Base-by-base conservation (phyloP, 1,140 invertebrate species). In the Leptopilina clavipes region DNA sequence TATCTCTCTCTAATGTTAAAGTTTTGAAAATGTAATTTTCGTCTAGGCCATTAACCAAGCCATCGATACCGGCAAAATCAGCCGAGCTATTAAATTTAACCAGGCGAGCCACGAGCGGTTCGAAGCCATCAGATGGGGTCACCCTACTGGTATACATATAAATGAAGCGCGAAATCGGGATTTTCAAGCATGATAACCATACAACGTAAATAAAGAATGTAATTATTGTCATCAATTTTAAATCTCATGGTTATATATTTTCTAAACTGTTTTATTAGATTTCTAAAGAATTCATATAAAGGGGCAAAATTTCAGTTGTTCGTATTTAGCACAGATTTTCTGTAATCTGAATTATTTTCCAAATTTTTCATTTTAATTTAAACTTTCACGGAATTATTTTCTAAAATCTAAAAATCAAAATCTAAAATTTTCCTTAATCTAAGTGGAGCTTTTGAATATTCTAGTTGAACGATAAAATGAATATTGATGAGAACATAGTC, bases 271-370 rank as follows among this genome's bases (percentile, higher is more conserved):
- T n/a, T n/a, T n/a, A n/a, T n/a, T n/a, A n/a, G n/a, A n/a, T n/a
- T n/a, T n/a, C n/a, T n/a, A n/a, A n/a, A n/a, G n/a, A n/a, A n/a
- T n/a, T n/a, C n/a, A n/a, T n/a, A n/a, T n/a, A n/a, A n/a, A n/a
- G n/a, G n/a, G n/a, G n/a, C n/a, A n/a, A n/a, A n/a, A n/a, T n/a
- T n/a, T n/a, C n/a, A n/a, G n/a, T n/a, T n/a, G n/a, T n/a, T n/a
- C n/a, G n/a, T n/a, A n/a, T n/a, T 94, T 92, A 0, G 95, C 95
- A 81, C 95, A 94, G 0, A 94, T 94, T 88, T 95, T 94, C 93
- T 96, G 91, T 73, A 91, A 92, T 81, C 8, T 5, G 1, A n/a
- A n/a, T n/a, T n/a, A n/a, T n/a, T n/a, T n/a, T n/a, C n/a, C n/a
- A n/a, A n/a, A n/a, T 75, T 76, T 77, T 22, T 31, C 22, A 37